Conservation (phyloP, 2,888 invertebrate genomes). For the Timandra comae region DNA sequence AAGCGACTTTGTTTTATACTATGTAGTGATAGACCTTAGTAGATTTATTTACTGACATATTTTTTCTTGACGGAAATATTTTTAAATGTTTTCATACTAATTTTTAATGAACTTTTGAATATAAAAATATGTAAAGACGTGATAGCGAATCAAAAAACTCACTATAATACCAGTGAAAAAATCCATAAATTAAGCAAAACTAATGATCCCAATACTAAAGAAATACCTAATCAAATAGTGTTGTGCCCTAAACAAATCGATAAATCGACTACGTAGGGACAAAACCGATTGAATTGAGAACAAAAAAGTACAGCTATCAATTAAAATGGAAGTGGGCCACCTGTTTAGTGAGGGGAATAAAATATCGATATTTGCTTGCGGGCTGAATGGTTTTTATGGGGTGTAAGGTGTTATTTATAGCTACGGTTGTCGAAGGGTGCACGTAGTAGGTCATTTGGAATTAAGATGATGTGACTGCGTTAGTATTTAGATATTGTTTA, state of each 20-base stretch:
- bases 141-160: constrained; percentile 1
- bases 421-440: too few relatives aligned
- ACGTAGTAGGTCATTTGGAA: too few relatives aligned
- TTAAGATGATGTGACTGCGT: too few relatives aligned
- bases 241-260: constrained; percentile 24
- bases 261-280: constrained; percentile 26
- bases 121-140: too few relatives aligned
- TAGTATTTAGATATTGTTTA: too few relatives aligned
- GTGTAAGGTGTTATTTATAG: too few relatives aligned
- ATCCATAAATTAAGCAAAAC: not conserved
- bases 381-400: not conserved
- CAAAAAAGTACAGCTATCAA: constrained; percentile 36
- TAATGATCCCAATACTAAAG: constrained; percentile 3
- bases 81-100: too few relatives aligned
- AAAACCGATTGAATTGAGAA: constrained; percentile 24
- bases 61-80: too few relatives aligned
- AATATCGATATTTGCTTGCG: constrained; percentile 12
- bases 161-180: not conserved
- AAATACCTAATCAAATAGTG: constrained; percentile 10
- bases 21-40: too few relatives aligned
- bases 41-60: too few relatives aligned
- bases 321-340: constrained; percentile 37
- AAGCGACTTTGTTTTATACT: too few relatives aligned
- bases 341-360: constrained; percentile 27
- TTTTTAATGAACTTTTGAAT: too few relatives aligned